A percentile compares a stretch with the other conserved stretches of the same genome.
phyloP scores from a whole-genome alignment of 2,888 invertebrate genomes.

The Apomyelois bistriatella region DNA sequence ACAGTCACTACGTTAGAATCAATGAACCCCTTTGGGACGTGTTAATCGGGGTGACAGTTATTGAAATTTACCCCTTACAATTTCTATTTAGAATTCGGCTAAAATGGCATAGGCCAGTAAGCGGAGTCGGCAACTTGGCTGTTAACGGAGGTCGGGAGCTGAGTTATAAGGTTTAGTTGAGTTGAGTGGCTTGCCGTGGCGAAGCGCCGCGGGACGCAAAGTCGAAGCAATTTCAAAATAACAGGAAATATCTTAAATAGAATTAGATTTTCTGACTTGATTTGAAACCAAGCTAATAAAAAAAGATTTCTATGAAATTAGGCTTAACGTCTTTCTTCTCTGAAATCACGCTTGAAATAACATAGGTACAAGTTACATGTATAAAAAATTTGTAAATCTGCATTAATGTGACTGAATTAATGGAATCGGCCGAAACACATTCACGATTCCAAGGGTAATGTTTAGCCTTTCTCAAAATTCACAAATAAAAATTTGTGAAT shows the following conservation, averaged over 20 bases:
- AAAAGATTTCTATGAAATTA: no score
- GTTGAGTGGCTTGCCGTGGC: constrained; percentile 7
- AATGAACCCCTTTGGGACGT: constrained; percentile 32
- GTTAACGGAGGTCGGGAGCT: constrained; percentile 1
- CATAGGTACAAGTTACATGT: no score
- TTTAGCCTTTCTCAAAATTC: no score
- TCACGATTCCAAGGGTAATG: no score
- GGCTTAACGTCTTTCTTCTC: no score
- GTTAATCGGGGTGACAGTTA: constrained; percentile 40
- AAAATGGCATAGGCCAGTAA: constrained; percentile 22
- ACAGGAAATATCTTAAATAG: constrained; percentile 5
- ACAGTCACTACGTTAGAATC: constrained; percentile 28
- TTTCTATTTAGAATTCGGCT: constrained; percentile 45
- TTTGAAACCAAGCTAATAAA: no score
- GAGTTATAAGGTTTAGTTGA: constrained; percentile 1
- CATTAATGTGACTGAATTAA: no score
- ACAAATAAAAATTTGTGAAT: no score
- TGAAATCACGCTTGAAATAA: no score
- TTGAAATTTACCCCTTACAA: constrained; percentile 44
- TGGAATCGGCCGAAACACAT: no score
- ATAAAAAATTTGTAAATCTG: no score
- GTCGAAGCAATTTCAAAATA: constrained; percentile 4
- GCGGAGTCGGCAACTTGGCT: background rate
- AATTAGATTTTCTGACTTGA: background rate
- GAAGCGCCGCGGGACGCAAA: constrained; percentile 11